A percentile compares a stretch with the other conserved stretches of the same genome.
Conservation (phyloP, 2,797 vertebrate species). For the Aulostomus chinensis region DNA sequence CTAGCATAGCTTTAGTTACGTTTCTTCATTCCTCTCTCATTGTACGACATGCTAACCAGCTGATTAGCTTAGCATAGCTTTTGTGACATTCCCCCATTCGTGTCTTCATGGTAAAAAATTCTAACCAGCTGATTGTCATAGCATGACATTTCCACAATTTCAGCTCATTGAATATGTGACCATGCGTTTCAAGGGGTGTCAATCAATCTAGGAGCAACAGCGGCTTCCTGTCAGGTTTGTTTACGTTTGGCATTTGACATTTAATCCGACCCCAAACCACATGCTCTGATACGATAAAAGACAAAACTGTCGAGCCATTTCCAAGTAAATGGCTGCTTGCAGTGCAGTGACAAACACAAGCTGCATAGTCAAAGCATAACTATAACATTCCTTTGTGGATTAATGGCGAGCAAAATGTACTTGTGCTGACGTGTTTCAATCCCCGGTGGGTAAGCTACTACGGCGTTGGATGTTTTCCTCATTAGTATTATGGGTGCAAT, state of each 20-base stretch:
- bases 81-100: neutral
- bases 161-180: too few species aligned
- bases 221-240: too few species aligned
- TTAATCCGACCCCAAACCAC: neutral
- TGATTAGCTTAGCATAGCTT: neutral
- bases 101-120: neutral
- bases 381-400: constrained; percentile 39
- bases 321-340: constrained; percentile 14
- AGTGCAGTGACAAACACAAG: constrained; percentile 34
- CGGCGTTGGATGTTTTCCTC: too few species aligned
- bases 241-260: constrained; percentile 2
- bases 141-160: neutral
- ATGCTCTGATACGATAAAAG: constrained; percentile 6
- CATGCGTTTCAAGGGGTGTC: too few species aligned
- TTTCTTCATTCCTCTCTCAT: too few species aligned
- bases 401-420: constrained; percentile 36
- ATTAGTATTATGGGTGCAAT: too few species aligned
- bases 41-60: too few species aligned
- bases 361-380: constrained; percentile 18
- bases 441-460: constrained; percentile 4
- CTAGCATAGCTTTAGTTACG: too few species aligned
- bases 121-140: neutral
- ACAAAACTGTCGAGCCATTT: constrained; percentile 21
- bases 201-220: too few species aligned
- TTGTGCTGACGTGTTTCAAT: constrained; percentile 2